Conservation (phyloP, 2,888 invertebrate species). For the Pammene aurita region DNA sequence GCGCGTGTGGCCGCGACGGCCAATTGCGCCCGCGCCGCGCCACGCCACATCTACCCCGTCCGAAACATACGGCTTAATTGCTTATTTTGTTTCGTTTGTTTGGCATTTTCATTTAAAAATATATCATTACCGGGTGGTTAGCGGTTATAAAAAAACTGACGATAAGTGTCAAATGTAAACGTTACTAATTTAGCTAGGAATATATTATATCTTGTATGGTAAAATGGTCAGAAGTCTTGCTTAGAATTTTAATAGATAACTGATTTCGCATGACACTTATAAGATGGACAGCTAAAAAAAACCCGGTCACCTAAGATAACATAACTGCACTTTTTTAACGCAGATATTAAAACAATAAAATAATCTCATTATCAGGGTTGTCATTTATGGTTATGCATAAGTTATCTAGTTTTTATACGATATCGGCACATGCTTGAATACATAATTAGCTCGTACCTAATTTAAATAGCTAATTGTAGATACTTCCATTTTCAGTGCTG, state of each 20-base stretch:
- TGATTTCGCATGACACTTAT: no score
- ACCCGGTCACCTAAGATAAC: no score
- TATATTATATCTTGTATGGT: no score
- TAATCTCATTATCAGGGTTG: neutral
- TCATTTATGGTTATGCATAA: neutral
- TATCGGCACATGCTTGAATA: slow-evolving; percentile 10
- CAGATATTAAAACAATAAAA: neutral
- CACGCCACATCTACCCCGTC: slow-evolving; percentile 62
- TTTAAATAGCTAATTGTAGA: slow-evolving; percentile 28
- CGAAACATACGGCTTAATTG: slow-evolving; percentile 63
- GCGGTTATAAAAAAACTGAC: neutral
- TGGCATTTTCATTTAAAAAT: slow-evolving; percentile 1
- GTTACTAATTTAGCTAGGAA: no score
- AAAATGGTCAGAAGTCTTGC: no score
- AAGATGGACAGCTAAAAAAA: no score
- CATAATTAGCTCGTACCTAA: slow-evolving; percentile 16
- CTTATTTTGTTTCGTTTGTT: slow-evolving; percentile 56
- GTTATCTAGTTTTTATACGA: neutral
- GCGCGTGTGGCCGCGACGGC: slow-evolving; percentile 59
- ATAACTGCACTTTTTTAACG: neutral
- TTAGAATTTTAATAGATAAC: no score
- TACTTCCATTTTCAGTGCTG: slow-evolving; percentile 40
- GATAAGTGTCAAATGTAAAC: neutral
- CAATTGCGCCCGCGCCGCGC: slow-evolving; percentile 66
- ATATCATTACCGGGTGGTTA: neutral